Conservation (phyloP, 2,113 vertebrate genomes). For the Phylloscopus whistleri region DNA sequence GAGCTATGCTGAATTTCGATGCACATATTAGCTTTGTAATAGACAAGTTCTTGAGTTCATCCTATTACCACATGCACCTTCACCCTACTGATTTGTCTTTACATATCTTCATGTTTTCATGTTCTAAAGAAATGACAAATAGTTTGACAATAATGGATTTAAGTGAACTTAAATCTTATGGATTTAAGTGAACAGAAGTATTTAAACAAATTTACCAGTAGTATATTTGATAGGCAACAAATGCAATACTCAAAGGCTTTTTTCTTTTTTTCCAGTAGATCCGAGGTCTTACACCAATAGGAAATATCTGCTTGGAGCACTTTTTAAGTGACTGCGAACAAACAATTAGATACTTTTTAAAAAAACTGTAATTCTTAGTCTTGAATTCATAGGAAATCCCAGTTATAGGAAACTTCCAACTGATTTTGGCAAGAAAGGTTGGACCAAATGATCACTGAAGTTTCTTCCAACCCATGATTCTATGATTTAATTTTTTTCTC, state of each 20-base stretch:
- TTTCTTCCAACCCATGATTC: background rate
- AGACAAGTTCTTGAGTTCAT: background rate
- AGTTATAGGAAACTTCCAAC: background rate
- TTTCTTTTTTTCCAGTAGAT: background rate
- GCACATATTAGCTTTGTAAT: background rate
- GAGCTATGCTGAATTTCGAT: fast-evolving
- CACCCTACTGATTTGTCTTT: background rate
- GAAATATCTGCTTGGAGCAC: background rate
- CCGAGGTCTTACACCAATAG: background rate
- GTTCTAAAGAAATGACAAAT: background rate
- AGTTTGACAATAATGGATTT: background rate
- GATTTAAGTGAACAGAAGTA: background rate
- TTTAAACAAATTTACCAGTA: background rate
- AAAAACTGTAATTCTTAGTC: background rate
- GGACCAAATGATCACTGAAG: background rate
- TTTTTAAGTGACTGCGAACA: background rate
- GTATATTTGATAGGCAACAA: background rate
- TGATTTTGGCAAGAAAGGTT: background rate
- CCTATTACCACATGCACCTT: background rate
- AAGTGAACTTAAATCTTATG: background rate
- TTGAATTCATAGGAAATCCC: background rate
- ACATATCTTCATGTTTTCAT: background rate
- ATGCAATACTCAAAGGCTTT: background rate
- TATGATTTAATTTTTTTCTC: background rate
- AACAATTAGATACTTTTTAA: background rate